Evolutionary conservation across 1,140 invertebrate genomes (phyloP), one percentile per base, ranked within the genome.

Genomic region (Pseudomyrmex pallidus): DNA sequence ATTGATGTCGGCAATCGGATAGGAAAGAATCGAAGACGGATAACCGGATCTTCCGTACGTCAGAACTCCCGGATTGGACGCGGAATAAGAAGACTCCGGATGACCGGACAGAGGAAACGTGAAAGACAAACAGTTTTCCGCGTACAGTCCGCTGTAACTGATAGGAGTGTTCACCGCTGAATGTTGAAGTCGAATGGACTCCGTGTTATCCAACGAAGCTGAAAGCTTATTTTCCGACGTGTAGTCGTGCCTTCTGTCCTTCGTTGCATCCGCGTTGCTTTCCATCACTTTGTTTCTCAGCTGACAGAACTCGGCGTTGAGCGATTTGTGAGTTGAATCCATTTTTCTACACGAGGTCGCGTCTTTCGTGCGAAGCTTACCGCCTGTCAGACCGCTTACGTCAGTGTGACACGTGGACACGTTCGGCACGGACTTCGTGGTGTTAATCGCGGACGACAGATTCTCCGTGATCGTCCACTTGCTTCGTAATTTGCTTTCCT

Each of bases 401-500:
- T 91, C 82, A 2, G 52, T 56, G 9, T 78, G 62, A 3, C 57
- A 68, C 70, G 74, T n/a, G 44, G 87, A 83, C 5, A 83, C 84
- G 25, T 86, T 85, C 17, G 86, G 77, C 56, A 85, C 80, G 12
- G 84, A 90, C 63, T 90, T 90, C 12, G 83, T 44, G 48, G 54
- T 76, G 35, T 86, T 87, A 35, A 87, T 82, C 50, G 77, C 46
- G 0, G 87, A 85, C 8, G 67, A 63, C 20, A 85, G 17, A 25
- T 90, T 93, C 64, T 92, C 92, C 0, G 90, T 90, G n/a, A 94
- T 89, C 0, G 92, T 93, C 92, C 92, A 94, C 64, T 92, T 93
- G 54, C 91, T 92, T 25, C 91, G 87, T 5, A 90, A 68, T 67
- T 93, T 94, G 1, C 90, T 91, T 48, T 93, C 93, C 25, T 90